Evolutionary conservation across 1,140 invertebrate species (phyloP).

Genomic region (Euura lappo): DNA sequence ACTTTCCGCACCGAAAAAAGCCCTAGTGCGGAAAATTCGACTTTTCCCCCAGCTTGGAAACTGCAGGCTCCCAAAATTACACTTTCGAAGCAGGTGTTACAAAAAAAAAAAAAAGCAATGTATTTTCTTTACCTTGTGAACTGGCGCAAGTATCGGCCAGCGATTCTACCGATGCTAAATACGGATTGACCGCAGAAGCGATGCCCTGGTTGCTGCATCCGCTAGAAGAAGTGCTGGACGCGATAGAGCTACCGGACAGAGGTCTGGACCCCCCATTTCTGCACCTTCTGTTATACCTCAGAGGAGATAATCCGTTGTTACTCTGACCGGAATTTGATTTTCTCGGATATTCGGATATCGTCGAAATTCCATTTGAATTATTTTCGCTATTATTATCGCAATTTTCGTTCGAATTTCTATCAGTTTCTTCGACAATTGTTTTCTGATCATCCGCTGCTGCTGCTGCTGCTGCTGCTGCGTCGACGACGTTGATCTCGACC

Average conservation of each 20-base stretch:
- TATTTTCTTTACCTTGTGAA: constrained; percentile 52
- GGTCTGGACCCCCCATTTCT: constrained; percentile 59
- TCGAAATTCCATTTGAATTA: not conserved
- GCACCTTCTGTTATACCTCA: constrained; percentile 31
- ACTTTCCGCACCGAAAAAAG: too few species aligned
- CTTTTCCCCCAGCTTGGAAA: too few species aligned
- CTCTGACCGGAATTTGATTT: not conserved
- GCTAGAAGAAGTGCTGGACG: constrained; percentile 77
- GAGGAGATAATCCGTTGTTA: constrained; percentile 10
- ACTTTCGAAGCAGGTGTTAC: too few species aligned
- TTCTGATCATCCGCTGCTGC: not conserved
- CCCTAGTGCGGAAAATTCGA: too few species aligned
- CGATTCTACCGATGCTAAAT: constrained; percentile 81
- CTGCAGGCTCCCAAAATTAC: too few species aligned
- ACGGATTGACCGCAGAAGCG: constrained; percentile 62
- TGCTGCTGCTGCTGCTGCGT: not conserved
- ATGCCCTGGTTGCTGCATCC: constrained; percentile 55
- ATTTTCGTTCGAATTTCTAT: too few species aligned
- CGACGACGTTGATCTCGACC: not conserved
- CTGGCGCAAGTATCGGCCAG: constrained; percentile 69
- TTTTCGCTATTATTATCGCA: too few species aligned
- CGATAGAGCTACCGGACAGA: constrained; percentile 82
- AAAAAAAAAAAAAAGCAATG: constrained; percentile 16
- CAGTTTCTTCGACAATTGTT: too few species aligned
- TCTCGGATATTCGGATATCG: not conserved